phyloP scores from a whole-genome alignment of 2,888 invertebrate genomes.

The Microctonus brassicae region DNA sequence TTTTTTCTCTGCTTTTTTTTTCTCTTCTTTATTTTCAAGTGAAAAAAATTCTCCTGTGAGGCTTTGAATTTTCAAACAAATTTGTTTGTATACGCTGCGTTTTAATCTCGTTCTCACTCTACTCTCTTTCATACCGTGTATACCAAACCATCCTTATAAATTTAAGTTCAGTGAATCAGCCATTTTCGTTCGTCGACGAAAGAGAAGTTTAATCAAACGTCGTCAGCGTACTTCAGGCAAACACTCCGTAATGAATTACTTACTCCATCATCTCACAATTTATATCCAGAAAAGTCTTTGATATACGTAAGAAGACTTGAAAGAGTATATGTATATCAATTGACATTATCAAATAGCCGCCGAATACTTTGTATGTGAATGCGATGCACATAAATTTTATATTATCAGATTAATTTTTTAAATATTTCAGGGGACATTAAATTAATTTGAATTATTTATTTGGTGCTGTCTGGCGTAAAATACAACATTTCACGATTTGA shows the following conservation, averaged over 20 bases:
- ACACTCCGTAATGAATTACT: slow-evolving; percentile 57
- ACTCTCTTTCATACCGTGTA: background rate
- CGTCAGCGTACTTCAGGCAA: slow-evolving; percentile 43
- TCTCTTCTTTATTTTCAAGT: background rate
- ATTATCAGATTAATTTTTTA: background rate
- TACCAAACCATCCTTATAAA: background rate
- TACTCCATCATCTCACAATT: slow-evolving; percentile 28
- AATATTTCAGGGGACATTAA: background rate
- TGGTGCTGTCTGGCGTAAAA: background rate
- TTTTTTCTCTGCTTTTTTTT: background rate
- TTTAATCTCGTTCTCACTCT: slow-evolving; percentile 24
- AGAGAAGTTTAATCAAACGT: slow-evolving; percentile 44
- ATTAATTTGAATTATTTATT: background rate
- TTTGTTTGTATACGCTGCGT: slow-evolving; percentile 43
- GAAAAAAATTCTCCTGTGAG: background rate
- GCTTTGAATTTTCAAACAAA: slow-evolving; percentile 30
- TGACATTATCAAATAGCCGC: background rate
- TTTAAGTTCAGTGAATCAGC: slow-evolving; percentile 36
- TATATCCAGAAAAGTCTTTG: background rate
- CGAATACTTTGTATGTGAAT: background rate
- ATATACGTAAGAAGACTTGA: background rate
- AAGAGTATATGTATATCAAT: background rate
- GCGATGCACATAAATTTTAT: background rate
- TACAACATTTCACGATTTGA: background rate
- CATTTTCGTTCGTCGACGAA: slow-evolving; percentile 42